Base-by-base conservation (phyloP, 64 coral and sea anemone species). In the Actinia equina region DNA sequence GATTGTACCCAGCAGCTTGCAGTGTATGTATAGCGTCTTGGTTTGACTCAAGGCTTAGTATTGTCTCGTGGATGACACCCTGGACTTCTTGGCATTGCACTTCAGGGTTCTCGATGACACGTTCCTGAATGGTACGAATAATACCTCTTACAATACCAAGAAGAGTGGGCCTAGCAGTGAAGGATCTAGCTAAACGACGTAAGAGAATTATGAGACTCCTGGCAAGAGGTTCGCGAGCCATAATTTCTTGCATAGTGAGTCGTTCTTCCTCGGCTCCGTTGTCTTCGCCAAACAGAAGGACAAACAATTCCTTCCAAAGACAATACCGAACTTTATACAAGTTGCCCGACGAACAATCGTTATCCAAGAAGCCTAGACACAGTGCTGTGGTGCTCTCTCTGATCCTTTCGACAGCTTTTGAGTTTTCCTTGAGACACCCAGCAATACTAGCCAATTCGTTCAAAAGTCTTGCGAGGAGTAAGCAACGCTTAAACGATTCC, bases 1-100 rank as follows among this genome's bases (percentile, higher is more conserved):
- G 65, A 55, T 94, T 94, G 63, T 94, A 94, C 17, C 78, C 62
- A 7, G 70, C 63, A 27, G 70, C 84, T 84, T 86, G 93, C 23
- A 94, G 85, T 42, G 86, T 80, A 44, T 88, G 83, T 17, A 90
- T 77, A 9, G 82, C 51, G 57, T 78, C 79, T 84, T 90, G 85
- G 56, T 94, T 94, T 17, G 19, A 9, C 58, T 90, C 79, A 5
- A 87, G 43, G 6, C 61, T 84, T 7, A 90, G 49, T 52, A 88
- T 30, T 46, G 41, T 56, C 51, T 20, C 22, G 44, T 79, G 78
- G 12, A 94, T 84, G 6, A 79, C 69, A 8, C 41, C 44, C 6
- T 90, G 77, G 17, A 90, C 26, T 49, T 43, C n/a, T 46, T 71
- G 42, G 43, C 44, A 44, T 43, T 19, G 42, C 49, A 14, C 16